Base-by-base conservation (phyloP, 2,888 invertebrate genomes). In the Chirona hameri region DNA sequence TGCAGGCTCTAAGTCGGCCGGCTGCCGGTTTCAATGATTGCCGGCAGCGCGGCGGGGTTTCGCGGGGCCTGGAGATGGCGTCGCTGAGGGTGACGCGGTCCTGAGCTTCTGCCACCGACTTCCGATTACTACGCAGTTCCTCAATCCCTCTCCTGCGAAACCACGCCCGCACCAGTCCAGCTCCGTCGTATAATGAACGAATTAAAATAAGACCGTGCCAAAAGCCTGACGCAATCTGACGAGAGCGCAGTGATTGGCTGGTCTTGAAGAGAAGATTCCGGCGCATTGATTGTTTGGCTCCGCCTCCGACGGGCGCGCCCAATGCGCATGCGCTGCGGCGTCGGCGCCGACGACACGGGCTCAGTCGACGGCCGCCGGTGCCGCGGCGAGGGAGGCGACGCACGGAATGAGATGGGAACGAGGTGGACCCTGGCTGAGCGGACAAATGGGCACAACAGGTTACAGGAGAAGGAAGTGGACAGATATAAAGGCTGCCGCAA, bases 171-270 rank as follows among this genome's bases (percentile, higher is more conserved):
- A 18, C 52, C 52, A 18, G 60, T 27, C 27, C 29, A 69, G 29
- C 27, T 10, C 24, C 29, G 46, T 10, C 21, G 76, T 15, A 12
- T 52, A 52, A 39, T 46, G 24, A 76, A 9, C 24, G 46, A 76
- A 76, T 76, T 76, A 76, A 76, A 76, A 76, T 76, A 76, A 76
- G 39, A 76, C 76, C 76, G 21, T 76, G 76, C 76, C 76, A 76
- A 76, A 76, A 76, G 21, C 76, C 24, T 39, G 76, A 76, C 76
- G 76, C 46, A 76, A 76, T 76, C 76, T 76, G 76, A 76, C 76
- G 46, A 39, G 24, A 76, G 46, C 76, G 76, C 46, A 18, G 76
- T 76, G 76, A 76, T 76, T 76, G 76, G 76, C 31, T 76, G 76
- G 39, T 76, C 76, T 76, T 76, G 76, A 76, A 76, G 76, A 76